Evolutionary conservation across 2,888 invertebrate genomes (phyloP).

Genomic region (Hydrotaea diabolus): DNA sequence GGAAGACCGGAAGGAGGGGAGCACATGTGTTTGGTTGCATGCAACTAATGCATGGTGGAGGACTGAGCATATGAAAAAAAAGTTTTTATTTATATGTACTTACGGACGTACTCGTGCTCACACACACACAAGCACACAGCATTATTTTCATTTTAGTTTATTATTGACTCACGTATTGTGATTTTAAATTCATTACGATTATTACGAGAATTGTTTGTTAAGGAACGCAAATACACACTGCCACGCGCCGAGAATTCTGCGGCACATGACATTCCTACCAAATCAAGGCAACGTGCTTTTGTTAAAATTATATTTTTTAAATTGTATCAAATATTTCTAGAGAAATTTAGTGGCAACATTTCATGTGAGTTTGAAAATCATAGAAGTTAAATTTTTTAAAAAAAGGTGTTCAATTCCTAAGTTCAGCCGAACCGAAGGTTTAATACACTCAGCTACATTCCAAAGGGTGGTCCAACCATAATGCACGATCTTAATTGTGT

Average conservation of each 20-base stretch:
- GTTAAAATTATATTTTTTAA: too few species aligned
- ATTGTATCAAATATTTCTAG: too few species aligned
- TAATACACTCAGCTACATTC: too few species aligned
- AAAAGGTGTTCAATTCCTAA: too few species aligned
- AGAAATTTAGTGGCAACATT: too few species aligned
- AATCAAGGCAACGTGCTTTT: background rate
- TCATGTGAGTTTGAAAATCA: too few species aligned
- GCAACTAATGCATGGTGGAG: constrained; percentile 22
- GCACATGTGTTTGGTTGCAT: constrained; percentile 29
- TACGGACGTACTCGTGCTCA: background rate
- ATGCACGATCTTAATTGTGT: too few species aligned
- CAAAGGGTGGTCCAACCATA: too few species aligned
- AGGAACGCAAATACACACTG: background rate
- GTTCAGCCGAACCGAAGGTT: too few species aligned
- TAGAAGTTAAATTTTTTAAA: too few species aligned
- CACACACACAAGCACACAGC: constrained; percentile 16
- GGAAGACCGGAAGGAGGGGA: background rate
- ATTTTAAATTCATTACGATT: constrained; percentile 55
- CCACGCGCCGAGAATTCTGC: background rate
- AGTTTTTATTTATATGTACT: background rate
- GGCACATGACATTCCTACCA: constrained; percentile 23
- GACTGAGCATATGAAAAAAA: too few species aligned
- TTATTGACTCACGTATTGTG: constrained; percentile 63
- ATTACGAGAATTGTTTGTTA: constrained; percentile 38
- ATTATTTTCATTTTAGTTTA: constrained; percentile 44